These are phyloP conservation scores for Aporrectodea caliginosa DNA, from an alignment of 1,140 invertebrate species.

Conservation along the genomic window DNA sequence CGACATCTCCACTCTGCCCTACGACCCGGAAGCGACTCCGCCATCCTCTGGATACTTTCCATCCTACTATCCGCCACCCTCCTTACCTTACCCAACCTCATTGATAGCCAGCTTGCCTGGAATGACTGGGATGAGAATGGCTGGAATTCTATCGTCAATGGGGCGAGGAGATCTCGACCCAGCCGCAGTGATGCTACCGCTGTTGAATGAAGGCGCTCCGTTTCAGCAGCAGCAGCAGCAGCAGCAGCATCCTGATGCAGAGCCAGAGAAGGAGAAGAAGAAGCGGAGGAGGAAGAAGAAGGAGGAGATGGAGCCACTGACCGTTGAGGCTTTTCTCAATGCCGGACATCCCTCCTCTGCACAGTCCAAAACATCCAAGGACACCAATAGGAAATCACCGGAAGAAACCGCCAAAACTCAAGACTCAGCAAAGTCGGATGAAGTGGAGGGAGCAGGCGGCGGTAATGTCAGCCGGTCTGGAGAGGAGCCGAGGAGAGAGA, in stretches of 20 bases:
- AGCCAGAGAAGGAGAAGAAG: constrained; percentile 12
- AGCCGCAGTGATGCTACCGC: neutral
- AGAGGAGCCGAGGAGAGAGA: neutral
- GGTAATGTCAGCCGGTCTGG: neutral
- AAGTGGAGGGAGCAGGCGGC: neutral
- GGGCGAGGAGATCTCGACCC: neutral
- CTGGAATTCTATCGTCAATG: neutral
- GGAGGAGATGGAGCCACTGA: constrained; percentile 27
- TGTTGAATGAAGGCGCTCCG: no score
- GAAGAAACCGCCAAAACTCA: neutral
- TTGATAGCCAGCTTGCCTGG: no score
- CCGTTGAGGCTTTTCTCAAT: constrained; percentile 25
- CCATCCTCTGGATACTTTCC: neutral
- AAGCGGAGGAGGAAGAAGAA: constrained; percentile 20
- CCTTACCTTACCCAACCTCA: no score
- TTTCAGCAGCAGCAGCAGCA: no score
- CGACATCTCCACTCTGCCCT: neutral
- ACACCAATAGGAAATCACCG: neutral
- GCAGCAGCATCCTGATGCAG: neutral
- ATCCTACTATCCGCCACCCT: no score
- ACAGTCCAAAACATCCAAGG: neutral
- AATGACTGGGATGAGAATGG: no score
- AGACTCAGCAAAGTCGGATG: constrained; percentile 8
- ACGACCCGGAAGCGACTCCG: neutral
- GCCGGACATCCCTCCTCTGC: constrained; percentile 5